Base-by-base conservation (phyloP, 2,888 invertebrate genomes). In the Dyspetes luteomarginatus region DNA sequence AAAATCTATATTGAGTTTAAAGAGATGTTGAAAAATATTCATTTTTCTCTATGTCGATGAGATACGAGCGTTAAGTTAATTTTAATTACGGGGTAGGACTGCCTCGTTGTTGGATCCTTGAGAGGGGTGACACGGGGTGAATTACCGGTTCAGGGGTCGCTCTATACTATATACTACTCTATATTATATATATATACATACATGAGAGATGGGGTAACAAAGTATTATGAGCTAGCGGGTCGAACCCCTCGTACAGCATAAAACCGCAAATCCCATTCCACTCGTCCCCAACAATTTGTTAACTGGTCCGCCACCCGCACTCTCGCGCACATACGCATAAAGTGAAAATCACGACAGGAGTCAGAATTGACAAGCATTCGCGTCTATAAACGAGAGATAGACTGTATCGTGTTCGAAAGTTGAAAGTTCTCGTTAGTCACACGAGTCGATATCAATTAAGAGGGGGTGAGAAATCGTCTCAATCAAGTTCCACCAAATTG, bases 121-220 rank as follows among this genome's bases (percentile, higher is more conserved):
- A 55, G 17, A 67, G 56, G 75, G 69, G 78, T 68, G 76, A 55
- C 58, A 36, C 60, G 60, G 82, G 69, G 60, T 69, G 80, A 81
- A 74, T 75, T 81, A 67, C 75, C 62, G 78, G 77, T 76, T 76
- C 62, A 72, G 67, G 80, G 76, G 67, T 62, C 80, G 76, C 22
- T 58, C 36, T 71, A 48, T 30, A 48, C n/a, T 36, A 50, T 28
- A 24, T 15, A 22, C n/a, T n/a, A n/a, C n/a, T 62, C 36, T 36
- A 24, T 12, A 30, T 43, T 68, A 36, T 55, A 41, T 36, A 55
- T 26, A 9, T 81, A 62, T 77, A 78, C 50, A 79, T 71, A 72
- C 60, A 56, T 88, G 85, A 85, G 89, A 87, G 89, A 87, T 87
- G 89, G 90, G 89, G 88, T 91, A 91, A 91, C 91, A 91, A 91